Evolutionary conservation across 2,888 invertebrate species (phyloP).

Genomic region (Selenia dentaria): DNA sequence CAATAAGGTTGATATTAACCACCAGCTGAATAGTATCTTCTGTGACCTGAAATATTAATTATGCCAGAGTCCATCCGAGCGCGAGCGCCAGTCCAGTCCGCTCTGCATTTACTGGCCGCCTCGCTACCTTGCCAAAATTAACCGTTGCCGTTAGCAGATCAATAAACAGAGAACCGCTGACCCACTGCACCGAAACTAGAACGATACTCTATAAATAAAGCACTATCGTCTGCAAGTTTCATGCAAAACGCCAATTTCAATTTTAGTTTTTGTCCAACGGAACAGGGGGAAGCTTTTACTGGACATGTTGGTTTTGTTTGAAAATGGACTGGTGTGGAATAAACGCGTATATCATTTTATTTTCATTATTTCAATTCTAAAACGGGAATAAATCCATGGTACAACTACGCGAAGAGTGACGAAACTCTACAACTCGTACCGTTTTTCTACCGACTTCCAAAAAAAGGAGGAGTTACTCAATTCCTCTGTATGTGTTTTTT

Average conservation of each 20-base stretch:
- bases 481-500: too few relatives aligned
- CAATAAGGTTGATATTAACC: background rate
- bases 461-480: too few relatives aligned
- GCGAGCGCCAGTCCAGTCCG: constrained; percentile 5
- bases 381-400: background rate
- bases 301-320: constrained; percentile 17
- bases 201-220: constrained; percentile 72
- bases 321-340: constrained; percentile 2
- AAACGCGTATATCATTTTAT: constrained; percentile 10
- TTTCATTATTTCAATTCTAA: constrained; percentile 6
- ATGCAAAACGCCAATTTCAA: constrained; percentile 62
- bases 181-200: constrained; percentile 72
- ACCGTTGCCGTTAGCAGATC: constrained; percentile 70
- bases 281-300: constrained; percentile 33
- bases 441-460: too few relatives aligned
- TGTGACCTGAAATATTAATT: constrained; percentile 7
- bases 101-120: constrained; percentile 21
- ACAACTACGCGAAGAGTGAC: background rate
- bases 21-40: constrained; percentile 2
- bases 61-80: constrained; percentile 1
- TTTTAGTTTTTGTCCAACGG: constrained; percentile 45
- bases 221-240: constrained; percentile 63
- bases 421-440: too few relatives aligned
- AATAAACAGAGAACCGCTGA: constrained; percentile 75
- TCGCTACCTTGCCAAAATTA: constrained; percentile 72